Base-by-base conservation (phyloP, 2,888 invertebrate species). In the Phytoseiulus persimilis region DNA sequence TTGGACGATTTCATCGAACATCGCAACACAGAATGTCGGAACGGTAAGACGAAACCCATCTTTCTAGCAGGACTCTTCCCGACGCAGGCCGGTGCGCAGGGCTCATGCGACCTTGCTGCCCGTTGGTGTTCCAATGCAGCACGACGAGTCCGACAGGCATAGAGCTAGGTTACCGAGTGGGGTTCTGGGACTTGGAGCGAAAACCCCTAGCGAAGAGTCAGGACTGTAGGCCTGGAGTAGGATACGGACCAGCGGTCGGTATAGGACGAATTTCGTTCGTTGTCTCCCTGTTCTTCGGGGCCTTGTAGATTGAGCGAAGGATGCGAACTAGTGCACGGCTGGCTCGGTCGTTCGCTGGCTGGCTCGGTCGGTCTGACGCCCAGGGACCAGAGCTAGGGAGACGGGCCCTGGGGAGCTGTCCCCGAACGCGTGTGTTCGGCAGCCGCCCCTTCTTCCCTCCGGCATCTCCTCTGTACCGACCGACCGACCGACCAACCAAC, bases 1-100 rank as follows among this genome's bases (percentile, higher is more conserved):
- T 45, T 87, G 87, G 87, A 87, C 33, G 87, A 87, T 45, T 87
- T 87, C 87, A 87, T 87, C 87, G 87, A 87, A n/a, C 87, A 87
- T 33, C 87, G 45, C 33, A 87, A 87, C 87, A 87, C 87, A 28
- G 87, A 87, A 45, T 87, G 87, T 45, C 32, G 87, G 14, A 87
- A 87, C 39, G 87, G 87, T 87, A 28, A 87, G 87, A 11, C 65
- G 9, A 39, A 39, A 39, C 3, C 3, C 39, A 39, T 39, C 39
- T 9, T 39, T n/a, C n/a, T n/a, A n/a, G n/a, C n/a, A n/a, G n/a
- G n/a, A n/a, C n/a, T n/a, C n/a, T n/a, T n/a, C n/a, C n/a, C n/a
- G n/a, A n/a, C n/a, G n/a, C n/a, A n/a, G n/a, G n/a, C n/a, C n/a
- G n/a, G n/a, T n/a, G n/a, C n/a, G n/a, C n/a, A n/a, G 9, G 39